phyloP scores from a whole-genome alignment of 2,113 vertebrate genomes.

The Bothrops jararaca region DNA sequence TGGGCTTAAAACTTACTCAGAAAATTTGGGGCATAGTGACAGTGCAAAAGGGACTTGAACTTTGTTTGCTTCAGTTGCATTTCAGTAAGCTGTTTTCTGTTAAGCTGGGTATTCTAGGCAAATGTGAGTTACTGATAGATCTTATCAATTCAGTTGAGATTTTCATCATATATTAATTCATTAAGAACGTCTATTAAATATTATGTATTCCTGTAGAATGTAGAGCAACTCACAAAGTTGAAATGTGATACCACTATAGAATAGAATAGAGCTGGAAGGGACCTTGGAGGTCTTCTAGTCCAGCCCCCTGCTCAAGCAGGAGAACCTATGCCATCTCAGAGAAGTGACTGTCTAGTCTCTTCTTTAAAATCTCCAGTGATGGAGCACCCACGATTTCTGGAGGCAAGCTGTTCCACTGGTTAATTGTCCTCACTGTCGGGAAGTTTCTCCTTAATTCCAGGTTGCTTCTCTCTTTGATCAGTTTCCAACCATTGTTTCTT shows the following conservation, averaged over 20 bases:
- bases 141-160: slow-evolving; percentile 27
- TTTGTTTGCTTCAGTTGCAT: background rate
- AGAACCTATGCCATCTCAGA: too few species aligned
- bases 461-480: too few species aligned
- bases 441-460: too few species aligned
- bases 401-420: too few species aligned
- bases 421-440: too few species aligned
- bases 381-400: too few species aligned
- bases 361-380: too few species aligned
- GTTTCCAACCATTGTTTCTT: too few species aligned
- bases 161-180: slow-evolving; percentile 7
- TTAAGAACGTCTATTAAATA: slow-evolving; percentile 28
- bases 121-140: background rate
- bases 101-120: background rate
- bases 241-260: background rate
- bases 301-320: too few species aligned
- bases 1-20: background rate
- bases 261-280: too few species aligned
- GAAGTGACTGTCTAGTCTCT: too few species aligned
- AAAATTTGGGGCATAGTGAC: background rate
- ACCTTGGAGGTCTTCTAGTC: too few species aligned
- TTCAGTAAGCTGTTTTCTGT: slow-evolving; percentile 16
- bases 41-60: background rate
- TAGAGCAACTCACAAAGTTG: slow-evolving; percentile 31
- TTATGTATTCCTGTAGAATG: slow-evolving; percentile 12